Evolutionary conservation across 2,888 invertebrate species (phyloP).

Genomic region (Andricus curvator): DNA sequence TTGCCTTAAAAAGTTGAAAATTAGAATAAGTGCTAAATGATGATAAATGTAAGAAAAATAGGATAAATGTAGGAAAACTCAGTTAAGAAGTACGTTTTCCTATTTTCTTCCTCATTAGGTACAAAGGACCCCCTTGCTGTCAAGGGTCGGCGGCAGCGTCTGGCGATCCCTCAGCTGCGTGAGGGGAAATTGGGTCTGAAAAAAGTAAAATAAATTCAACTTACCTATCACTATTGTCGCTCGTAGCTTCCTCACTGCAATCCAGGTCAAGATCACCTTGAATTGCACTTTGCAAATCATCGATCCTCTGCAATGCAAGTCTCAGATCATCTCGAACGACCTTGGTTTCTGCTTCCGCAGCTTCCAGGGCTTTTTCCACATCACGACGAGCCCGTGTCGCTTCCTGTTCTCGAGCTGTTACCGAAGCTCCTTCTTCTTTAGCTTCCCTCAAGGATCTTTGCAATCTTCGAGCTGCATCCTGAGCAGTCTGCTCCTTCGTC

Average conservation of each 20-base stretch:
- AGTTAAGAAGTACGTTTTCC: no score
- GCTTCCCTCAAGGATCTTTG: conserved; percentile 86
- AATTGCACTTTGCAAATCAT: conserved; percentile 95
- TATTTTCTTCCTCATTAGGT: no score
- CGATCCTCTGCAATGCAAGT: conserved; percentile 92
- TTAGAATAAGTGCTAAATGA: no score
- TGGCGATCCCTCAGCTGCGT: no score
- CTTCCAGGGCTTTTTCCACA: conserved; percentile 86
- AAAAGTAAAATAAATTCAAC: conserved; percentile 11
- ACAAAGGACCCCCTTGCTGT: no score
- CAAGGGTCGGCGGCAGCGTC: no score
- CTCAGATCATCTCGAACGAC: conserved; percentile 90
- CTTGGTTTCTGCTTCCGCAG: conserved; percentile 85
- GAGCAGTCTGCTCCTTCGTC: conserved; percentile 86
- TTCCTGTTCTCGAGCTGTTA: conserved; percentile 88
- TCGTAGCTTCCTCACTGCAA: conserved; percentile 80
- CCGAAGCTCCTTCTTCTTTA: conserved; percentile 88
- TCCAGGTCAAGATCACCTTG: conserved; percentile 89
- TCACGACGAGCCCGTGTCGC: conserved; percentile 86
- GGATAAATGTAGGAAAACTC: no score
- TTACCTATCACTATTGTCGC: conserved; percentile 84
- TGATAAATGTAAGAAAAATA: no score
- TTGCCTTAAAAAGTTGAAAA: no score
- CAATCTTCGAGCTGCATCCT: conserved; percentile 88
- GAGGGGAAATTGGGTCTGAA: no score